Evolutionary conservation across 2,113 vertebrate species (phyloP).

Genomic region (Myxocyprinus asiaticus): DNA sequence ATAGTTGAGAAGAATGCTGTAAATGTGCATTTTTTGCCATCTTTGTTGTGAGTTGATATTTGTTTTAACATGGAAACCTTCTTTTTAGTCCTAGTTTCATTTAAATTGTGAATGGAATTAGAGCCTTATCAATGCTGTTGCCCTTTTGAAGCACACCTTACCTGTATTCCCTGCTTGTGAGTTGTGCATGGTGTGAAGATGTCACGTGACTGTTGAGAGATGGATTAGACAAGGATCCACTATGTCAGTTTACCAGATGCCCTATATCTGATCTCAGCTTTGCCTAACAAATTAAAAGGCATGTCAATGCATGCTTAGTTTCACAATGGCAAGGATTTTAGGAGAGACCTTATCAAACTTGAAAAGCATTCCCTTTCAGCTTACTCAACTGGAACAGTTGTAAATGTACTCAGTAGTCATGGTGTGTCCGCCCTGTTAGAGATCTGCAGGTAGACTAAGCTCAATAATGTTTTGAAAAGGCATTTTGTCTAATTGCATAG

Average conservation of each 20-base stretch:
- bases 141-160: not conserved
- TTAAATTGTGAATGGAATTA: not conserved
- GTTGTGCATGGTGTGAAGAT: conserved; percentile 38
- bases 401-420: not conserved
- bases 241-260: conserved; percentile 41
- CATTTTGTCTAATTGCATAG: not conserved
- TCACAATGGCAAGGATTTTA: not conserved
- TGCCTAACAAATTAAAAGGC: conserved; percentile 49
- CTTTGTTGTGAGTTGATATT: no score
- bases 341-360: not conserved
- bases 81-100: not conserved
- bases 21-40: no score
- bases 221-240: conserved; percentile 41
- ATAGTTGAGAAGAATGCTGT: no score
- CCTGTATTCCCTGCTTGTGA: not conserved
- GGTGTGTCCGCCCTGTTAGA: not conserved
- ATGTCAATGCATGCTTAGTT: conserved; percentile 8
- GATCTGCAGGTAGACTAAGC: not conserved
- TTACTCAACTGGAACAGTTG: not conserved
- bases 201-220: conserved; percentile 42
- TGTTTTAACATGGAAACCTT: no score
- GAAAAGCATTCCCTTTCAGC: not conserved
- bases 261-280: conserved; percentile 24
- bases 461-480: not conserved
- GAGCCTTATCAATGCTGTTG: not conserved